Evolutionary conservation across 2,888 invertebrate species (phyloP).

Genomic region (Drosophila stalkeri): DNA sequence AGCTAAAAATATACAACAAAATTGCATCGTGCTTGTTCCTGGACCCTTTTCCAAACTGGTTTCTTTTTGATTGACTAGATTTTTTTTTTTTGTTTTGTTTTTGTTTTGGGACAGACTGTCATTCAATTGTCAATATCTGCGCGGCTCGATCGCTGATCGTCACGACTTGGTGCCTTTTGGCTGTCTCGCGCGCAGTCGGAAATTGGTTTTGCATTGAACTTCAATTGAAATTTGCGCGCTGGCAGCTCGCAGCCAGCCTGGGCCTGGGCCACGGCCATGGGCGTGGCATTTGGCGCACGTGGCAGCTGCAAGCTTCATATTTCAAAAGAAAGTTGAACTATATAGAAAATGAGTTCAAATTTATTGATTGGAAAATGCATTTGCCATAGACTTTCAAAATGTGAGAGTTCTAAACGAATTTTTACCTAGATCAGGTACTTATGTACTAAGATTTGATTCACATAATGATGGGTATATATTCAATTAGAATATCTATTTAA

Average conservation of each 20-base stretch:
- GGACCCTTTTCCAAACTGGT: conserved; percentile 47
- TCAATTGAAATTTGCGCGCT: conserved; percentile 68
- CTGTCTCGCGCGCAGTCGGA: conserved; percentile 38
- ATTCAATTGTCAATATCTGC: conserved; percentile 77
- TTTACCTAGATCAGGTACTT: no score
- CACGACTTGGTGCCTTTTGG: conserved; percentile 59
- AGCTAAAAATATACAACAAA: neutral
- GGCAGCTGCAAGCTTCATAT: conserved; percentile 40
- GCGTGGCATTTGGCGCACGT: conserved; percentile 48
- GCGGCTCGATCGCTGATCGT: conserved; percentile 69
- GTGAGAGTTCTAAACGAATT: neutral
- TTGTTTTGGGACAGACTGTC: conserved; percentile 57
- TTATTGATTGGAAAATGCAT: conserved; percentile 5
- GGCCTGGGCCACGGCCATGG: conserved; percentile 21
- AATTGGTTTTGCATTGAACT: conserved; percentile 73
- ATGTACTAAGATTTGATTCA: no score
- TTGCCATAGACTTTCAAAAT: conserved; percentile 19
- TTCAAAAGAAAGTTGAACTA: conserved; percentile 45
- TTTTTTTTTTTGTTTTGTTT: conserved; percentile 24
- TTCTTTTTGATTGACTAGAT: conserved; percentile 14
- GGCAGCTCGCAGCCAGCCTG: conserved; percentile 27
- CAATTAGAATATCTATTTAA: no score
- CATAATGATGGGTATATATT: no score
- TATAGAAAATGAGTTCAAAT: neutral
- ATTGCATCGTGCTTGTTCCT: conserved; percentile 1